These are phyloP conservation scores for Daubentonia madagascariensis DNA, from an alignment of 2,113 vertebrate genomes.

Conservation along the genomic window DNA sequence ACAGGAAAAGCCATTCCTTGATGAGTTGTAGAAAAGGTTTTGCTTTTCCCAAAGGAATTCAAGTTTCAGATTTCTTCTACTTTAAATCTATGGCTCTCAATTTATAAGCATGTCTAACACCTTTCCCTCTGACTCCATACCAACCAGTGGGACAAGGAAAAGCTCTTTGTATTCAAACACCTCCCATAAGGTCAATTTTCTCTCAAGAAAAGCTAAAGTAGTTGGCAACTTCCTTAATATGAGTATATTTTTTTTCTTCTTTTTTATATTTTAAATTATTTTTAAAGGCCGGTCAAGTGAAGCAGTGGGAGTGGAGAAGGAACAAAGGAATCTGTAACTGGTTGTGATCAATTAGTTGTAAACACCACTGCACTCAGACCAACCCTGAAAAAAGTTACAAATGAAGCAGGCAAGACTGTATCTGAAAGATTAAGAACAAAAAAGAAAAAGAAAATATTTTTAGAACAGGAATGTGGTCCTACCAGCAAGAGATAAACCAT, in stretches of 20 bases:
- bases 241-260: neutral
- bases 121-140: neutral
- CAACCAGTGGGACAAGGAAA: neutral
- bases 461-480: neutral
- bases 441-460: neutral
- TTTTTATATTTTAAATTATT: too few relatives aligned
- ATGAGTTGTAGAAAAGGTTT: neutral
- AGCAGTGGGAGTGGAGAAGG: too few relatives aligned
- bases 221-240: neutral
- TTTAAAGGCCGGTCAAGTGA: too few relatives aligned
- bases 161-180: neutral
- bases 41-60: neutral
- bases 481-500: neutral
- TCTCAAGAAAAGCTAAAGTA: slow-evolving; percentile 1
- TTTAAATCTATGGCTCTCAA: neutral
- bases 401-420: neutral
- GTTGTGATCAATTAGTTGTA: too few relatives aligned
- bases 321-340: too few relatives aligned
- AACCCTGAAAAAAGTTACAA: neutral
- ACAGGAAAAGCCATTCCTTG: neutral
- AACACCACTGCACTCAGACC: too few relatives aligned
- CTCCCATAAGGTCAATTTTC: neutral
- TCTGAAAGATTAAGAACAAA: neutral
- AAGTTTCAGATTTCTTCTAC: neutral
- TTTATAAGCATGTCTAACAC: neutral